A percentile compares a stretch with the other conserved stretches of the same genome.
These are phyloP conservation scores for Pseudococcus jackbeardsleyi DNA, from an alignment of 2,888 invertebrate species.

Conservation along the genomic window DNA sequence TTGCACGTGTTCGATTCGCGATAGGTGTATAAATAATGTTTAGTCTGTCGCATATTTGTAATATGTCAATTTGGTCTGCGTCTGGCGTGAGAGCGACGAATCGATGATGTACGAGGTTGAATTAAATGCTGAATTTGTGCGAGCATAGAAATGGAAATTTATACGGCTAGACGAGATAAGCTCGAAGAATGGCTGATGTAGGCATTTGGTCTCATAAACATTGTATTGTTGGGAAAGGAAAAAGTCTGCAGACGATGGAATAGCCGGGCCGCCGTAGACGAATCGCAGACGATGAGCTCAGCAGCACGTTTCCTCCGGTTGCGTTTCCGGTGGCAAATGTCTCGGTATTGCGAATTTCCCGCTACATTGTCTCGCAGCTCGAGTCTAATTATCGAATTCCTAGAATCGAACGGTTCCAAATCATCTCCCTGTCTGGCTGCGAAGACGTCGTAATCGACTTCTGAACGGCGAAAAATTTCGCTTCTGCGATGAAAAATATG, in stretches of 20 bases:
- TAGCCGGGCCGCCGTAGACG: neutral
- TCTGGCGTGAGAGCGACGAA: neutral
- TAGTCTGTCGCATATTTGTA: conserved; percentile 19
- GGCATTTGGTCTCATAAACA: neutral
- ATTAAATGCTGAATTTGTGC: neutral
- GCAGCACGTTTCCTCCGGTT: neutral
- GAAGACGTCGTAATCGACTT: neutral
- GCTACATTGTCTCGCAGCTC: neutral
- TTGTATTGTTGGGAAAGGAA: neutral
- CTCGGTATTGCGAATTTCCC: neutral
- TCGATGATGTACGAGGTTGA: neutral
- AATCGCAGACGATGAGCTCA: neutral
- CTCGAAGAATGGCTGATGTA: neutral
- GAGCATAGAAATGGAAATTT: neutral
- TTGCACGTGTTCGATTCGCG: neutral
- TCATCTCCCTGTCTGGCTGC: neutral
- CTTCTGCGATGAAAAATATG: neutral
- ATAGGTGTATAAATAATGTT: neutral
- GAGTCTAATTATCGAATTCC: conserved; percentile 16
- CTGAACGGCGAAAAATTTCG: neutral
- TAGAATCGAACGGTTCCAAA: neutral
- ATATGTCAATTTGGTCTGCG: neutral
- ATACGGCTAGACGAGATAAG: conserved; percentile 45
- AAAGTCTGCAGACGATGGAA: neutral
- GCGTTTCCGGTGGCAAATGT: neutral